These are phyloP conservation scores for Eupithecia abbreviata DNA, from an alignment of 2,888 invertebrate species.

Conservation along the genomic window DNA sequence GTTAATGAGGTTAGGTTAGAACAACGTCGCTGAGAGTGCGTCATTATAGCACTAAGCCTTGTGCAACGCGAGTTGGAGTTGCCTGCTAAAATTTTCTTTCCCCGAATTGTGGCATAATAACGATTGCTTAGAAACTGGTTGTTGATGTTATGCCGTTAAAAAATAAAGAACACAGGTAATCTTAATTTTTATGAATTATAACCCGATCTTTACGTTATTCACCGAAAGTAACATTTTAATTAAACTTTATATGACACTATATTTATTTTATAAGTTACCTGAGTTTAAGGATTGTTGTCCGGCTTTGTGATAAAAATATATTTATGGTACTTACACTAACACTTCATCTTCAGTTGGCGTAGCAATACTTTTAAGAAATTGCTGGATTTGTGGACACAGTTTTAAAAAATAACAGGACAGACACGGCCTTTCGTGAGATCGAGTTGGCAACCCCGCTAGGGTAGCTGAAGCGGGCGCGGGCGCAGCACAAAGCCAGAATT, in stretches of 20 bases:
- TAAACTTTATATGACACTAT: background rate
- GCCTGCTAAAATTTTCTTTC: slow-evolving; percentile 8
- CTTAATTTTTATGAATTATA: background rate
- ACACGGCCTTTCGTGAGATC: background rate
- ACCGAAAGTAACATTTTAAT: background rate
- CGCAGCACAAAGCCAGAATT: slow-evolving; percentile 71
- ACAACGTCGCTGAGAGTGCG: slow-evolving; percentile 63
- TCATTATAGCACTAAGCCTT: slow-evolving; percentile 66
- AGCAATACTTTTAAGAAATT: background rate
- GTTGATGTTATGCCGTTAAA: background rate
- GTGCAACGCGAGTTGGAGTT: slow-evolving; percentile 53
- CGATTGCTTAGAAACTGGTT: background rate
- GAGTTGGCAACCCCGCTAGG: slow-evolving; percentile 44
- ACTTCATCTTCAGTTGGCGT: background rate
- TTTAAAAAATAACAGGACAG: background rate
- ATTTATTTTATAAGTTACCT: background rate
- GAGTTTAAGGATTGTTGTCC: background rate
- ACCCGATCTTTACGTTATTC: background rate
- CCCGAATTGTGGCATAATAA: slow-evolving; percentile 3
- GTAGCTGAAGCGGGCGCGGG: slow-evolving; percentile 47
- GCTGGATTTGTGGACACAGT: background rate
- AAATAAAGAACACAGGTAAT: background rate
- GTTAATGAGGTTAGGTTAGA: slow-evolving; percentile 80
- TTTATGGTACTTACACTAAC: background rate
- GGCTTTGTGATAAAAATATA: background rate